A percentile compares a stretch with the other conserved stretches of the same genome.
Conservation (phyloP, 2,888 invertebrate genomes). For the Luperina testacea region DNA sequence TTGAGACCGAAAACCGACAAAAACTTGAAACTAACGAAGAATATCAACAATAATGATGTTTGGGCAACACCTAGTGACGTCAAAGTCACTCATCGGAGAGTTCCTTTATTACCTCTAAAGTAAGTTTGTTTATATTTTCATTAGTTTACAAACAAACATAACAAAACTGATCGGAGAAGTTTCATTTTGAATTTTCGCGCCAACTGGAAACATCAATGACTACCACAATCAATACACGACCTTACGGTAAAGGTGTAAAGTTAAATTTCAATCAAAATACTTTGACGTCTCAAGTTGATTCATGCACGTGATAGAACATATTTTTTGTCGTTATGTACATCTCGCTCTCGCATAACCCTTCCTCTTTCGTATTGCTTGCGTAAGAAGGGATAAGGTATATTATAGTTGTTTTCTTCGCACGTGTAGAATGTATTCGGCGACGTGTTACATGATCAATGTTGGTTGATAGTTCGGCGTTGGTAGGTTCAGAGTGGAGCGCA, state of each 20-base stretch:
- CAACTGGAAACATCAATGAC: constrained; percentile 45
- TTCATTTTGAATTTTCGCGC: constrained; percentile 70
- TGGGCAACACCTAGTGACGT: constrained; percentile 82
- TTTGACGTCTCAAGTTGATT: constrained; percentile 63
- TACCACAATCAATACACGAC: constrained; percentile 44
- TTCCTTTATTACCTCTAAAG: constrained; percentile 73
- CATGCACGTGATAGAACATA: constrained; percentile 76
- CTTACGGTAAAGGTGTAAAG: constrained; percentile 44
- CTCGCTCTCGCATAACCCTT: constrained; percentile 67
- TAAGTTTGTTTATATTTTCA: constrained; percentile 69
- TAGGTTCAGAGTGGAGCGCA: constrained; percentile 53
- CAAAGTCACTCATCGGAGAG: constrained; percentile 73
- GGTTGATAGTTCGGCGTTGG: constrained; percentile 59
- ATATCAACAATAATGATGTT: constrained; percentile 86
- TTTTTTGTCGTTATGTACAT: constrained; percentile 67
- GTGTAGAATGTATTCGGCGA: constrained; percentile 72
- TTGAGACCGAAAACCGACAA: constrained; percentile 80
- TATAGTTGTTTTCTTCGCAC: constrained; percentile 73
- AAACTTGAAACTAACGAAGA: constrained; percentile 80
- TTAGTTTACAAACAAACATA: not conserved
- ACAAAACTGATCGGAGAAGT: constrained; percentile 31
- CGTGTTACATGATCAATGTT: constrained; percentile 74
- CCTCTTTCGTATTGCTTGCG: constrained; percentile 57
- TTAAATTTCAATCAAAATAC: constrained; percentile 54
- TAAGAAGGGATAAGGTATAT: constrained; percentile 63